Percentiles rank a stretch among this genome's conserved stretches.
Conservation (phyloP, 2,797 vertebrate species). For the Pristis pectinata region DNA sequence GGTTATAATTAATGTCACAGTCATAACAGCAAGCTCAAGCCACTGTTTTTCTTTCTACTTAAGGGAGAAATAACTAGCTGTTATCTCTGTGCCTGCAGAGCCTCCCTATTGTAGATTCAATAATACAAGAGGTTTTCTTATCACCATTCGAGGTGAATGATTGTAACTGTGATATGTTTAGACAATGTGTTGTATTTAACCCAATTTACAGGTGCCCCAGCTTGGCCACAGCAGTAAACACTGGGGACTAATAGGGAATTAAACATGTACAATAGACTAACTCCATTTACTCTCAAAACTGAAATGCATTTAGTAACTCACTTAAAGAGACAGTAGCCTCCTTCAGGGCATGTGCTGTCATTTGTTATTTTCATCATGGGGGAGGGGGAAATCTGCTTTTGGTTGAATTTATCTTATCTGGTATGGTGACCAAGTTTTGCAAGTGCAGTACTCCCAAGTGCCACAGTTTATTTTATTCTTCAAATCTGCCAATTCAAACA, state of each 20-base stretch:
- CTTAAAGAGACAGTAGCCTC: constrained; percentile 54
- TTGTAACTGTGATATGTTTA: constrained; percentile 75
- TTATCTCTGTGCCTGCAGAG: constrained; percentile 77
- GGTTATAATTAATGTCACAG: constrained; percentile 58
- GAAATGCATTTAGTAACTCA: constrained; percentile 69
- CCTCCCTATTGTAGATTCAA: constrained; percentile 78
- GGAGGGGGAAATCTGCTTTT: constrained; percentile 31
- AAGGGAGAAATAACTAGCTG: constrained; percentile 74
- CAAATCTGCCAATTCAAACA: neutral
- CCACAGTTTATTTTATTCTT: neutral
- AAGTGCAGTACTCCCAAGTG: neutral
- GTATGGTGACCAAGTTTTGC: constrained; percentile 24
- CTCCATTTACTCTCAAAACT: constrained; percentile 61
- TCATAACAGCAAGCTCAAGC: constrained; percentile 49
- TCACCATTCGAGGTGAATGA: constrained; percentile 77
- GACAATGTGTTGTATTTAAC: constrained; percentile 82
- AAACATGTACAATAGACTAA: constrained; percentile 74
- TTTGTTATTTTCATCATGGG: constrained; percentile 37
- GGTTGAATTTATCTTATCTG: constrained; percentile 33
- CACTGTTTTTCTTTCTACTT: constrained; percentile 58
- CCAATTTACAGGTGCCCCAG: constrained; percentile 74
- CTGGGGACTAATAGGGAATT: constrained; percentile 76
- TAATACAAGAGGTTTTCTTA: constrained; percentile 81
- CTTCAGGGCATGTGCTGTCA: constrained; percentile 36
- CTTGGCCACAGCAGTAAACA: constrained; percentile 61